Base-by-base conservation (phyloP, 1,140 invertebrate species). In the Meloidogyne chitwoodi region DNA sequence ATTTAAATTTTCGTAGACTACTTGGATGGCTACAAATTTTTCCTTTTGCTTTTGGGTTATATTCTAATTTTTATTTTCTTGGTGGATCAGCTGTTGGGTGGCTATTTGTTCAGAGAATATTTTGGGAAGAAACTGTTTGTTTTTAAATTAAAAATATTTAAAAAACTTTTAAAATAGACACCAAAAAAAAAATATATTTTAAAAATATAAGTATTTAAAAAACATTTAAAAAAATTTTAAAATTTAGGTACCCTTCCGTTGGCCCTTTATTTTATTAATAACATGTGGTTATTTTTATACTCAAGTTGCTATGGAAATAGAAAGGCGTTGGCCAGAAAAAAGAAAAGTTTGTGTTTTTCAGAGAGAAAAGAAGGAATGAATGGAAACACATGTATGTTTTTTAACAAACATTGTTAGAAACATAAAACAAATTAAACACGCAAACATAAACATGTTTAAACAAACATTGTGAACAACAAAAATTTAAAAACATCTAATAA, bases 31-130 rank as follows among this genome's bases (percentile, higher is more conserved):
- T 85, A 10, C 83, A 86, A 75, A 87, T 86, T 67, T 61, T 86
- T 1, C 86, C 86, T 4, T 86, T 87, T 38, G 85, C 83, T 1
- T 83, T 87, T 68, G 85, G 85, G 1, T 77, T 86, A 5, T 86
- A 86, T 70, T 87, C 85, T 8, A 86, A 87, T 62, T 86, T 86
- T 71, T 86, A 86, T 66, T 86, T 86, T 72, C 70, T 86, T 24
- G 85, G 86, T n/a, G 85, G 86, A 10, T 62, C 68, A 41, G 65
- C 83, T n/a, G 80, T 87, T 22, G 84, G 84, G 1, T 83, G 77
- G 31, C 77, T 85, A 19, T 87, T 86, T 68, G 84, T 86, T 3
- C 69, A 87, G 38, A 61, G 85, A 61, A 87, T 86, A 38, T 87
- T 87, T 71, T 80, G 79, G 65, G 80, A 87, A 66, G 84, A 86